Base-by-base conservation (phyloP, 2,888 invertebrate species). In the Dugesia japonica region DNA sequence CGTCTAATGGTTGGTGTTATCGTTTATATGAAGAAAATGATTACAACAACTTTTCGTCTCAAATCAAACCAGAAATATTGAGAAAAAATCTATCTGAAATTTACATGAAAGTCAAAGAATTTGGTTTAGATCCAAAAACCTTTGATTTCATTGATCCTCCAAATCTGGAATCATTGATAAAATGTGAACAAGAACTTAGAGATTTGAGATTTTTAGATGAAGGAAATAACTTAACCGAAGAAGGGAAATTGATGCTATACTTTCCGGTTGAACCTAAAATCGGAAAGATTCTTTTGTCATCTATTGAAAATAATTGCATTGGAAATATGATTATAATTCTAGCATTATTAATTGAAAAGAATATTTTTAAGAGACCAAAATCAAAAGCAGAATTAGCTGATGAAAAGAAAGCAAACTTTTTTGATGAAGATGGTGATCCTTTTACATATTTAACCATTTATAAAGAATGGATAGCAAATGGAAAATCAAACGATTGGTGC, bases 11-110 rank as follows among this genome's bases (percentile, higher is more conserved):
- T 13, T 27, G n/a, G 77, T 85, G 85, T 71, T 87, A 83, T 79
- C 82, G 87, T 17, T 87, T 98, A 9, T 99, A 98, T 78, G 81
- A 80, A 7, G 79, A 82, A 73, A 79, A 79, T 20, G 80, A 81
- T 20, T 85, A 81, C 79, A 76, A 81, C 7, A 76, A 79, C 1
- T 83, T 85, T 82, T 79, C 79, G 0, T 77, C 78, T 38, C 79
- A 73, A 31, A 79, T 81, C n/a, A 78, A 80, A 28, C 84, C 85
- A 31, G 85, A 85, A 79, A 84, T 85, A 71, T 79, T 83, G 28
- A 77, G 81, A 73, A 80, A 81, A 28, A 81, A 83, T 77, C 79
- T 83, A 0, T 81, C 81, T 1, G 81, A 82, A 73, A 82, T 81
- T n/a, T 73, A 83, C 31, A 79, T 84, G 7, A 82, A 82, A 71